These are phyloP conservation scores for Agonopterix arenella DNA, from an alignment of 2,888 invertebrate genomes.

Conservation along the genomic window DNA sequence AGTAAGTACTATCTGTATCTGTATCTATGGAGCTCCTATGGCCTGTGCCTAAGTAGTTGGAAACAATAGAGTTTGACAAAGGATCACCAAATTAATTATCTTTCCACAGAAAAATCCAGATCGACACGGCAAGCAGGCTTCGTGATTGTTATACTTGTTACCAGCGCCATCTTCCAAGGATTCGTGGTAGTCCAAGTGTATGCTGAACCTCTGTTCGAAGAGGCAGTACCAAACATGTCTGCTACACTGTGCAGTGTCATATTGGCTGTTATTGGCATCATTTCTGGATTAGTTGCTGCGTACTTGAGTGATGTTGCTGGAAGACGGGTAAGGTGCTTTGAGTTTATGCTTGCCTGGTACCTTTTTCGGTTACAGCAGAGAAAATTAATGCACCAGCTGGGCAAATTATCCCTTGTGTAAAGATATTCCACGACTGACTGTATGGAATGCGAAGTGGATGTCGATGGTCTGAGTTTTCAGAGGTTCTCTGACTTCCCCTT, in stretches of 20 bases:
- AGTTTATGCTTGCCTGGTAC: constrained; percentile 3
- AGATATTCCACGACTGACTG: too few species aligned
- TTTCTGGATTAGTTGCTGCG: constrained; percentile 37
- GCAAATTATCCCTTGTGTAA: too few species aligned
- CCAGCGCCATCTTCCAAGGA: constrained; percentile 49
- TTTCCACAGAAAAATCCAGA: constrained; percentile 38
- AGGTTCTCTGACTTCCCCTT: too few species aligned
- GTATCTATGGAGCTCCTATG: too few species aligned
- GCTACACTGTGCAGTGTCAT: constrained; percentile 39
- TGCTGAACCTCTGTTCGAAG: constrained; percentile 45
- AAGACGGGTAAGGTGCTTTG: constrained; percentile 35
- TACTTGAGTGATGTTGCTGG: constrained; percentile 45
- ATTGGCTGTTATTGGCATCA: constrained; percentile 31
- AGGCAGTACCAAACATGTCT: constrained; percentile 44
- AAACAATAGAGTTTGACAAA: too few species aligned
- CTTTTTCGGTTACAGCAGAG: neutral
- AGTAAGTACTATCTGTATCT: too few species aligned
- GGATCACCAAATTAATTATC: too few species aligned
- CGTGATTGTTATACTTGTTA: constrained; percentile 29
- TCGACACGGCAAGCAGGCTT: constrained; percentile 40
- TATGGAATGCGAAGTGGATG: too few species aligned
- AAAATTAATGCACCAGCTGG: too few species aligned
- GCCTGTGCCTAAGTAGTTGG: too few species aligned
- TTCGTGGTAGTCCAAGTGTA: constrained; percentile 50
- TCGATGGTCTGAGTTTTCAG: too few species aligned